Percentiles rank a stretch among this genome's conserved stretches.
These are phyloP conservation scores for Athene noctua DNA, from an alignment of 2,113 vertebrate genomes.

Conservation along the genomic window DNA sequence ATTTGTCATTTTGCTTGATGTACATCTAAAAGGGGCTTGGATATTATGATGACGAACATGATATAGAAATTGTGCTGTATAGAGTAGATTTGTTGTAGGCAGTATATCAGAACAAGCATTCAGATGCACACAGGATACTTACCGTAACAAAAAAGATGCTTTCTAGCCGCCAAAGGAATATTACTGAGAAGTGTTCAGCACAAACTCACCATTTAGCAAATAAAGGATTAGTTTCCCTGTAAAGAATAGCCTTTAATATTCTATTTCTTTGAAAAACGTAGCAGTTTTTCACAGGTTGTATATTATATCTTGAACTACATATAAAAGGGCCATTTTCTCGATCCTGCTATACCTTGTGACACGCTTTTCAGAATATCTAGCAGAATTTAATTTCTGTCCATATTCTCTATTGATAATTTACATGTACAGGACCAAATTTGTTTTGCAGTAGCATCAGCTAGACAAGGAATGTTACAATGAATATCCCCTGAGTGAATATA, in stretches of 20 bases:
- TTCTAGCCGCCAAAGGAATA: not conserved
- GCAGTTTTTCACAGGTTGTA: accelerated
- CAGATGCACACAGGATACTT: not conserved
- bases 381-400: not conserved
- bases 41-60: not conserved
- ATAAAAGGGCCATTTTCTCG: not conserved
- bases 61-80: not conserved
- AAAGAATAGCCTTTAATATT: not conserved
- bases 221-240: not conserved
- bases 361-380: not conserved
- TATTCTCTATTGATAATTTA: not conserved
- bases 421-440: not conserved
- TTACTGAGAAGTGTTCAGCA: not conserved
- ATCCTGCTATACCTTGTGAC: not conserved
- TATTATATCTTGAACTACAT: not conserved
- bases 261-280: not conserved
- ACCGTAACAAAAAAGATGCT: not conserved
- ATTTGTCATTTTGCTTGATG: not conserved
- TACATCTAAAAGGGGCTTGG: not conserved
- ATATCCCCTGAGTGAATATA: not conserved
- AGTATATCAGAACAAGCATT: not conserved
- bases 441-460: not conserved
- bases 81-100: not conserved
- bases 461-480: not conserved
- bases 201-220: not conserved